These are phyloP conservation scores for Monomorium pharaonis DNA, from an alignment of 1,140 invertebrate species.

Conservation along the genomic window DNA sequence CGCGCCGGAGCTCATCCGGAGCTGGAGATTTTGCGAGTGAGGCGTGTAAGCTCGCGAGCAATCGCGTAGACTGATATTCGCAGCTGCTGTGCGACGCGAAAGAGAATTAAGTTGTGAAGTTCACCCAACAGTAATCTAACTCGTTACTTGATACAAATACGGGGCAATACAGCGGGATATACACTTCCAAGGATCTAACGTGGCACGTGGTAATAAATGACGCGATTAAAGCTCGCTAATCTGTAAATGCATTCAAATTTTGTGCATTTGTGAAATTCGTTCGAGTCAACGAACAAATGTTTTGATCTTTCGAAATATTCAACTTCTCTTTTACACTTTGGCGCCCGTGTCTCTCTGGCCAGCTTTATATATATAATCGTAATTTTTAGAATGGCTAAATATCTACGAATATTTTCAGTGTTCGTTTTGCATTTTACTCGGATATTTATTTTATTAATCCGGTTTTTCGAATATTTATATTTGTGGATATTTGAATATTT, in stretches of 20 bases:
- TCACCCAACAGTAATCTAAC: slow-evolving; percentile 49
- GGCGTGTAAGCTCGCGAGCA: slow-evolving; percentile 48
- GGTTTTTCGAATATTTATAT: slow-evolving; percentile 32
- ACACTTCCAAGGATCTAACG: slow-evolving; percentile 21
- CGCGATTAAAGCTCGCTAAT: slow-evolving; percentile 31
- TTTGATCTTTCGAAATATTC: not conserved
- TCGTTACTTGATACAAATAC: slow-evolving; percentile 49
- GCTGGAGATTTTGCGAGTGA: slow-evolving; percentile 50
- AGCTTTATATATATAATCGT: not conserved
- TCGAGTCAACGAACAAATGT: not conserved
- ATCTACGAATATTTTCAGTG: not conserved
- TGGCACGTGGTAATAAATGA: slow-evolving; percentile 44
- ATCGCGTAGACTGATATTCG: slow-evolving; percentile 53
- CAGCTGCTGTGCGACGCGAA: slow-evolving; percentile 43
- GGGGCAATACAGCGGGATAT: slow-evolving; percentile 27
- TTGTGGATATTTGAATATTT: slow-evolving; percentile 51
- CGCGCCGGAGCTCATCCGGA: slow-evolving; percentile 10
- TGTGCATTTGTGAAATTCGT: not conserved
- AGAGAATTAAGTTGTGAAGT: slow-evolving; percentile 60
- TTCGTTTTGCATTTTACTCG: not conserved
- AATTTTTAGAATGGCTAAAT: slow-evolving; percentile 25
- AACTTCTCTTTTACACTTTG: not conserved
- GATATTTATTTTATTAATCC: slow-evolving; percentile 52
- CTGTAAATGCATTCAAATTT: not conserved
- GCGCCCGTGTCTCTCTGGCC: not conserved